phyloP scores from a whole-genome alignment of 2,113 vertebrate species.

The Callospermophilus lateralis region DNA sequence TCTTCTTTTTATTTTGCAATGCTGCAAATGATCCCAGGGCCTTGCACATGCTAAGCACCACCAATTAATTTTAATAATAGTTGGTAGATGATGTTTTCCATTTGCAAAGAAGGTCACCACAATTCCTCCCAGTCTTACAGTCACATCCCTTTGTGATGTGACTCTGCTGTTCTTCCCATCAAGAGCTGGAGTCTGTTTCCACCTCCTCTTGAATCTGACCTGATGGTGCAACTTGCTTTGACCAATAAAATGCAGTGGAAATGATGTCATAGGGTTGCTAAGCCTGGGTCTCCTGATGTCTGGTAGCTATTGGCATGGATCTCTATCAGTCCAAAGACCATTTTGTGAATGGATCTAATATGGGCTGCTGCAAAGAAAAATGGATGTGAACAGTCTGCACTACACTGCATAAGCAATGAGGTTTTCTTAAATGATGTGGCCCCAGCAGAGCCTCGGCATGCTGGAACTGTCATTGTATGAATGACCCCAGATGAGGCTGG shows the following conservation, averaged over 20 bases:
- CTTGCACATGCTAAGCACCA: neutral
- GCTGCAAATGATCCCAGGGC: no score
- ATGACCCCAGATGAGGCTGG: neutral
- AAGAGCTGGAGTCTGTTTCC: neutral
- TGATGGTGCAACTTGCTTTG: neutral
- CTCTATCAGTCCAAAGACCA: neutral
- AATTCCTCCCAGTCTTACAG: neutral
- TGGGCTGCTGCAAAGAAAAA: neutral
- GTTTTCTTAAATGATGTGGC: neutral
- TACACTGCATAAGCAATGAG: neutral
- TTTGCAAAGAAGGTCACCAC: slow-evolving; percentile 16
- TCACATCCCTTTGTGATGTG: neutral
- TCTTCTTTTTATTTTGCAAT: no score
- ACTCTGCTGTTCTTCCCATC: neutral
- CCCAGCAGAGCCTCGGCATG: neutral
- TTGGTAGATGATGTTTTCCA: neutral
- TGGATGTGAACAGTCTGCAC: neutral
- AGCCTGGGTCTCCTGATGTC: neutral
- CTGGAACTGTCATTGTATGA: neutral
- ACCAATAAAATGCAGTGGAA: neutral
- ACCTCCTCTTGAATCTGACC: no score
- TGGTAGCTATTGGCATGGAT: neutral
- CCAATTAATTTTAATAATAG: neutral
- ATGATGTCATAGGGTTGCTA: neutral
- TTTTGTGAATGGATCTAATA: neutral